phyloP scores from a whole-genome alignment of 2,888 invertebrate genomes.

The Epirrita christyi region DNA sequence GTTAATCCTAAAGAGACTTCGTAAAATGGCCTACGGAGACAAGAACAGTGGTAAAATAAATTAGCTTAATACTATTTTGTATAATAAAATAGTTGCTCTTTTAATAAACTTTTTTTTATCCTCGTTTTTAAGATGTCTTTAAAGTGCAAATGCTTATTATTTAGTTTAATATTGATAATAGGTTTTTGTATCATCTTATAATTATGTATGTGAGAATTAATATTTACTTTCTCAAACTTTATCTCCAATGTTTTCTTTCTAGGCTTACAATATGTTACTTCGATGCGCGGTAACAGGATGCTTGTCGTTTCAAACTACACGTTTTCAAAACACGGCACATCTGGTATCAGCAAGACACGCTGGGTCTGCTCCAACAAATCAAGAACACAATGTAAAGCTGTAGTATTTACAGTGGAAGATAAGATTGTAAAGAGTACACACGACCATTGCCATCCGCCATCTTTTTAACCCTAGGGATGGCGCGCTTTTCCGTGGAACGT shows the following conservation, averaged over 20 bases:
- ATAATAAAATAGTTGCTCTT: too few species aligned
- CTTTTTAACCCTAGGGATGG: neutral
- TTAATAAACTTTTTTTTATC: too few species aligned
- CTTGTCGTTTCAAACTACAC: conserved; percentile 18
- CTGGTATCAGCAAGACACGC: neutral
- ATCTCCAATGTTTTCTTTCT: conserved; percentile 2
- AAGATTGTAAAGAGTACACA: neutral
- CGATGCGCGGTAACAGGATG: conserved; percentile 11
- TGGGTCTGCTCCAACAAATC: conserved; percentile 13
- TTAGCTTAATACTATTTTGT: too few species aligned
- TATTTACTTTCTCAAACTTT: too few species aligned
- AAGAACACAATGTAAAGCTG: conserved; percentile 6
- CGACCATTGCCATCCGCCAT: conserved; percentile 4
- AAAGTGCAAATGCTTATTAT: too few species aligned
- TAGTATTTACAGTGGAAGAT: conserved; percentile 2
- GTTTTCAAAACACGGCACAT: conserved; percentile 5
- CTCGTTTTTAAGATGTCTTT: too few species aligned
- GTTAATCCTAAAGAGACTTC: too few species aligned
- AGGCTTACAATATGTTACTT: conserved; percentile 14
- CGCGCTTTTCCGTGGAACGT: neutral
- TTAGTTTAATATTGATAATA: too few species aligned
- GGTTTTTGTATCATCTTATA: neutral
- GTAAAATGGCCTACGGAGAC: too few species aligned
- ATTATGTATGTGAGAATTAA: neutral
- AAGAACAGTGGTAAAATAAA: too few species aligned